Evolutionary conservation across 2,113 vertebrate species (phyloP).

Genomic region (Boulengeromyrus knoepffleri): DNA sequence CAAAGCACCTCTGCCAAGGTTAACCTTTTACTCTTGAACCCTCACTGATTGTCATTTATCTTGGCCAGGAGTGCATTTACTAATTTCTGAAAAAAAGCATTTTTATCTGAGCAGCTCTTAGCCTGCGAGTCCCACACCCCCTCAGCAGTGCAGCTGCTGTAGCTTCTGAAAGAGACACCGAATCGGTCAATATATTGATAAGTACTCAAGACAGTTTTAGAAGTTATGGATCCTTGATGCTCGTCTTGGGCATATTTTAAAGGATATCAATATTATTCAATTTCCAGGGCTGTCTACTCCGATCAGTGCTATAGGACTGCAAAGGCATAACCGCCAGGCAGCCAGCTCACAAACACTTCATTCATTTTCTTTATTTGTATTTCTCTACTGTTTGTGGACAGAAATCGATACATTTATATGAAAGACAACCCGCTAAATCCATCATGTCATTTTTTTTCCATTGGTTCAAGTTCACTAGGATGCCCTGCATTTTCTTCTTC

Average conservation of each 20-base stretch:
- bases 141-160: background rate
- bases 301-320: background rate
- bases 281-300: constrained; percentile 12
- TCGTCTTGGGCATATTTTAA: constrained; percentile 15
- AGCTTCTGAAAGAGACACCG: constrained; percentile 1
- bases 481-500: background rate
- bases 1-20: background rate
- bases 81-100: background rate
- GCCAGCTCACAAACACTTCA: background rate
- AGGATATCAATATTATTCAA: constrained; percentile 14
- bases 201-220: constrained; percentile 14
- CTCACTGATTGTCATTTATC: background rate
- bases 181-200: constrained; percentile 15
- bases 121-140: background rate
- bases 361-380: constrained; percentile 15
- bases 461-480: background rate
- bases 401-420: constrained; percentile 15
- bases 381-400: background rate
- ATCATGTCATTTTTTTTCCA: constrained; percentile 5
- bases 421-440: constrained; percentile 17
- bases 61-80: background rate
- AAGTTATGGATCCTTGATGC: constrained; percentile 13
- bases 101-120: background rate
- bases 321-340: background rate
- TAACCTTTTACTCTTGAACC: background rate